Evolutionary conservation across 1,140 invertebrate species (phyloP).

Genomic region (Zaprionus lachaisei): DNA sequence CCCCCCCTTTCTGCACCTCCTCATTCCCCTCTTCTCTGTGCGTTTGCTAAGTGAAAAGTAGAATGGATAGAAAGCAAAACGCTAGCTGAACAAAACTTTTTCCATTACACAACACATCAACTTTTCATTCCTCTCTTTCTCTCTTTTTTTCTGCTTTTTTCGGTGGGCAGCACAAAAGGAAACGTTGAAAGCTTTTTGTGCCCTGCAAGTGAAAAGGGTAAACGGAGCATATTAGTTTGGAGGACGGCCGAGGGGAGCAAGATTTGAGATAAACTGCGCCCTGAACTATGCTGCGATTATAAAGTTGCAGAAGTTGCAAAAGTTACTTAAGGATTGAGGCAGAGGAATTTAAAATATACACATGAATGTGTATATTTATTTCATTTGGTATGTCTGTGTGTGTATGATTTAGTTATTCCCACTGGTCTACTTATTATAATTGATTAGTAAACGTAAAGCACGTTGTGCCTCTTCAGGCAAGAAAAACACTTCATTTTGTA

Average conservation of each 20-base stretch:
- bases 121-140: constrained; percentile 52
- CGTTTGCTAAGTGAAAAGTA: constrained; percentile 73
- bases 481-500: constrained; percentile 40
- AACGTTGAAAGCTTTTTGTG: constrained; percentile 79
- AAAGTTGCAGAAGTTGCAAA: background rate
- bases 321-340: background rate
- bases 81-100: constrained; percentile 79
- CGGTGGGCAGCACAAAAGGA: constrained; percentile 73
- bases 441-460: constrained; percentile 24
- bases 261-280: background rate
- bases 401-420: constrained; percentile 8
- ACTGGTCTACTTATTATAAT: constrained; percentile 24
- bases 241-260: constrained; percentile 29
- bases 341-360: background rate
- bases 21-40: background rate
- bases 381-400: too few species aligned
- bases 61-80: constrained; percentile 77
- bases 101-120: constrained; percentile 81
- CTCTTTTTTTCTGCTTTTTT: constrained; percentile 55
- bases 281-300: background rate
- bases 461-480: constrained; percentile 23
- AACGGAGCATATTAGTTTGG: constrained; percentile 62
- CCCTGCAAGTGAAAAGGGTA: constrained; percentile 42
- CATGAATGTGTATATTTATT: too few species aligned
- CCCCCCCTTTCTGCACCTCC: background rate